These are phyloP conservation scores for Actenoides lindsayi DNA, from an alignment of 2,113 vertebrate genomes.

Conservation along the genomic window DNA sequence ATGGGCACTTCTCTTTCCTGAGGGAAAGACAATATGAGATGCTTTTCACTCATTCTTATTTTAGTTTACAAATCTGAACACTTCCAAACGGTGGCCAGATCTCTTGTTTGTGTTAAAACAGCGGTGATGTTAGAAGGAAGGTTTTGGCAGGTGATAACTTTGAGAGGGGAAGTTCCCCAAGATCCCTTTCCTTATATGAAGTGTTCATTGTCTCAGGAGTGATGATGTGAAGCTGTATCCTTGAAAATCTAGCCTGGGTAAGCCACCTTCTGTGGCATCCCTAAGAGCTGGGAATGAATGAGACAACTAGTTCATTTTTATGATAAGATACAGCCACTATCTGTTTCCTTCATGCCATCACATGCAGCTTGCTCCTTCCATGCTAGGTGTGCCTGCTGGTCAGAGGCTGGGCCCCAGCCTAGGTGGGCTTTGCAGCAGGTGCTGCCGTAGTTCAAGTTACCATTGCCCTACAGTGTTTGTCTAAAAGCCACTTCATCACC, in stretches of 20 bases:
- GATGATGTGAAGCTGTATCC: not conserved
- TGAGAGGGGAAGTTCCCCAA: not conserved
- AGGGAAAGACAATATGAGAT: not conserved
- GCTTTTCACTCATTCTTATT: not conserved
- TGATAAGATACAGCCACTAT: not conserved
- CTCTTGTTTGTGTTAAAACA: not conserved
- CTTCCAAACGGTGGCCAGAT: not conserved
- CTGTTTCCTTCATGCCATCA: not conserved
- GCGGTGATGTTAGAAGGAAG: not conserved
- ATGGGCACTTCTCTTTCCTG: not conserved
- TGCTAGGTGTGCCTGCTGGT: not conserved
- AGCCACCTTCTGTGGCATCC: not conserved
- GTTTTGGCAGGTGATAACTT: not conserved
- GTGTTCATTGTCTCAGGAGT: not conserved
- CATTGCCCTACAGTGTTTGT: rapidly evolving
- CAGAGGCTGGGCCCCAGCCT: not conserved
- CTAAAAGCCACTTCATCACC: not conserved
- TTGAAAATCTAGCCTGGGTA: not conserved
- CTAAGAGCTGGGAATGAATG: not conserved
- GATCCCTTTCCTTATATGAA: not conserved
- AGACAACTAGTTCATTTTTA: not conserved
- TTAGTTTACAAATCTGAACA: not conserved
- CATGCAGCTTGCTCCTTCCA: not conserved
- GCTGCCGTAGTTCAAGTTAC: not conserved
- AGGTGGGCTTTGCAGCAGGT: not conserved